These are phyloP conservation scores for Aelia acuminata DNA, from an alignment of 2,888 invertebrate genomes.

Conservation along the genomic window DNA sequence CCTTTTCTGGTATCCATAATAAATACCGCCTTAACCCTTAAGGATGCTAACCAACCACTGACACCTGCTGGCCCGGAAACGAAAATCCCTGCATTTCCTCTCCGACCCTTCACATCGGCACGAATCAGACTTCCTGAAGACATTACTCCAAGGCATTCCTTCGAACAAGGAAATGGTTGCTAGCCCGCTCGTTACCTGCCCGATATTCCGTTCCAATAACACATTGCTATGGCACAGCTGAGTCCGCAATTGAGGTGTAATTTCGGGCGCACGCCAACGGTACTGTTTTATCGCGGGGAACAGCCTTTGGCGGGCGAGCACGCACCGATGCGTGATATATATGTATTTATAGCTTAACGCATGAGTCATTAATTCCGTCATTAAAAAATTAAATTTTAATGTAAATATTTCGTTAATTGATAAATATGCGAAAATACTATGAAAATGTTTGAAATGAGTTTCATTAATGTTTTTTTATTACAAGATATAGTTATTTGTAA, in stretches of 20 bases:
- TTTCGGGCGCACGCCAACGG: slow-evolving; percentile 15
- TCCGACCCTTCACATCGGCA: neutral
- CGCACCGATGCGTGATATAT: slow-evolving; percentile 22
- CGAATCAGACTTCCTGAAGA: slow-evolving; percentile 15
- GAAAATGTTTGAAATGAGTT: no score
- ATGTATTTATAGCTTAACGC: neutral
- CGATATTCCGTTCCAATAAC: slow-evolving; percentile 21
- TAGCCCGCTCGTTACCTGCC: neutral
- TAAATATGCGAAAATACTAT: no score
- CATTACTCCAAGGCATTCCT: neutral
- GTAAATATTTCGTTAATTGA: no score
- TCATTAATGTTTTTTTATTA: no score
- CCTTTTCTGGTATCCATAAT: no score
- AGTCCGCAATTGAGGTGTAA: slow-evolving; percentile 22
- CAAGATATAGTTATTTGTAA: no score
- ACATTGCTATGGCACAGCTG: neutral
- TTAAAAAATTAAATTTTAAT: no score
- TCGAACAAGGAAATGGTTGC: slow-evolving; percentile 9
- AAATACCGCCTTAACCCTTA: no score
- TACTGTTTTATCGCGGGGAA: neutral
- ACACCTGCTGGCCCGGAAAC: neutral
- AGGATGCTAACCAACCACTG: neutral
- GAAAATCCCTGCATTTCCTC: neutral
- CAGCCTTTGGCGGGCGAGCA: neutral
- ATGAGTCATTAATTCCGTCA: neutral